A percentile compares a stretch with the other conserved stretches of the same genome.
Conservation (phyloP, 1,140 invertebrate genomes). For the Aphelinus atriplicis region DNA sequence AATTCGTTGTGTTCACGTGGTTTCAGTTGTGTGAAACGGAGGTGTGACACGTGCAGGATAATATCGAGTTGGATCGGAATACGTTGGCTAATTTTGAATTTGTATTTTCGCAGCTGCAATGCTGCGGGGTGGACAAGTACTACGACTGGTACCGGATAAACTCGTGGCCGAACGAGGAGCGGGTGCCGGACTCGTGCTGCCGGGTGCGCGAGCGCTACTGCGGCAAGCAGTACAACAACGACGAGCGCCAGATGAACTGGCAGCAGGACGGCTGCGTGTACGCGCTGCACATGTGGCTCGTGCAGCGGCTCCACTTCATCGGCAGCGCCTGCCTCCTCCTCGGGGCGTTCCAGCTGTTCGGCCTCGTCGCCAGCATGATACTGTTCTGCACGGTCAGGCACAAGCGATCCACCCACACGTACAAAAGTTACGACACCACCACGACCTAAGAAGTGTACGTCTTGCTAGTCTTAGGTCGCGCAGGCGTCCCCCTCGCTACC, state of each 20-base stretch:
- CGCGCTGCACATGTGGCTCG: slow-evolving; percentile 75
- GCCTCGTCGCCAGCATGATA: slow-evolving; percentile 79
- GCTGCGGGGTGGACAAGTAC: slow-evolving; percentile 85
- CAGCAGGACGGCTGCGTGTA: slow-evolving; percentile 75
- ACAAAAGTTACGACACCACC: slow-evolving; percentile 74
- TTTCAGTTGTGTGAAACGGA: too few species aligned
- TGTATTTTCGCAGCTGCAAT: slow-evolving; percentile 72
- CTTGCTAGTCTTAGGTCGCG: slow-evolving; percentile 35
- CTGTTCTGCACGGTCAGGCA: slow-evolving; percentile 80
- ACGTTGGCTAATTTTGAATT: not conserved
- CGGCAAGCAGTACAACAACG: slow-evolving; percentile 59
- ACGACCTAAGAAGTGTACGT: slow-evolving; percentile 60
- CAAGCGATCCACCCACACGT: slow-evolving; percentile 75
- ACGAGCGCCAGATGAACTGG: slow-evolving; percentile 58
- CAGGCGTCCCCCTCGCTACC: too few species aligned
- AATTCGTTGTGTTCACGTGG: too few species aligned
- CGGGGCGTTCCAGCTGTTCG: slow-evolving; percentile 78
- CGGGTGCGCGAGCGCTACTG: slow-evolving; percentile 66
- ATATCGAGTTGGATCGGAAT: too few species aligned
- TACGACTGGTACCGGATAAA: slow-evolving; percentile 86
- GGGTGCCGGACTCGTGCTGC: slow-evolving; percentile 86
- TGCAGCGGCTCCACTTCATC: slow-evolving; percentile 75
- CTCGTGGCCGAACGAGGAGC: slow-evolving; percentile 77
- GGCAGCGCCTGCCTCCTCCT: slow-evolving; percentile 77
- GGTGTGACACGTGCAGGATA: too few species aligned